phyloP scores from a whole-genome alignment of 2,797 vertebrate species.

The Adrianichthys oophorus region DNA sequence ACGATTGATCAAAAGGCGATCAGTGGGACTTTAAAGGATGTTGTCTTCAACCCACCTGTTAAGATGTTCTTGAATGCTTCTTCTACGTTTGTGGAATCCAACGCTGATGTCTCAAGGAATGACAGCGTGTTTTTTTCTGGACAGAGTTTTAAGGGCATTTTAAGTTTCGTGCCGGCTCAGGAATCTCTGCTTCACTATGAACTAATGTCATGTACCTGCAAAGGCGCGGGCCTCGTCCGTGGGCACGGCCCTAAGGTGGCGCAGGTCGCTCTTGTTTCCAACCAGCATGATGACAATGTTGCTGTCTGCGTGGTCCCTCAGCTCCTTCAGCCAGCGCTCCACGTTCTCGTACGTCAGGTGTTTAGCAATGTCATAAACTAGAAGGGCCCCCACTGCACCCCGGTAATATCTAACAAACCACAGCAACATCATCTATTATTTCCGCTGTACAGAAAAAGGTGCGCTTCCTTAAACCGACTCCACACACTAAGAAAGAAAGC shows the following conservation, averaged over 20 bases:
- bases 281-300: conserved; percentile 98
- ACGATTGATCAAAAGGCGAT: no score
- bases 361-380: conserved; percentile 96
- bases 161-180: neutral
- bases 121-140: conserved; percentile 96
- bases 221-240: conserved; percentile 93
- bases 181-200: no score
- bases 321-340: conserved; percentile 96
- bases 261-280: conserved; percentile 95
- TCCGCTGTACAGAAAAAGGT: neutral
- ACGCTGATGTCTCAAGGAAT: conserved; percentile 96
- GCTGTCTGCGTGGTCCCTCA: conserved; percentile 93
- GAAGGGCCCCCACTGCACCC: conserved; percentile 89
- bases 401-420: conserved; percentile 85
- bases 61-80: conserved; percentile 98
- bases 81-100: conserved; percentile 98
- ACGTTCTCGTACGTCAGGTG: conserved; percentile 96
- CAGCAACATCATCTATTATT: neutral
- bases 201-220: conserved; percentile 73
- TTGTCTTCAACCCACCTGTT: conserved; percentile 79
- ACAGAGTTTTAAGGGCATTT: conserved; percentile 31
- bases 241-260: conserved; percentile 92
- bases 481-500: conserved; percentile 30
- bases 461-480: neutral
- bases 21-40: no score